phyloP scores from a whole-genome alignment of 2,797 vertebrate genomes.

The Poecilia velifera region DNA sequence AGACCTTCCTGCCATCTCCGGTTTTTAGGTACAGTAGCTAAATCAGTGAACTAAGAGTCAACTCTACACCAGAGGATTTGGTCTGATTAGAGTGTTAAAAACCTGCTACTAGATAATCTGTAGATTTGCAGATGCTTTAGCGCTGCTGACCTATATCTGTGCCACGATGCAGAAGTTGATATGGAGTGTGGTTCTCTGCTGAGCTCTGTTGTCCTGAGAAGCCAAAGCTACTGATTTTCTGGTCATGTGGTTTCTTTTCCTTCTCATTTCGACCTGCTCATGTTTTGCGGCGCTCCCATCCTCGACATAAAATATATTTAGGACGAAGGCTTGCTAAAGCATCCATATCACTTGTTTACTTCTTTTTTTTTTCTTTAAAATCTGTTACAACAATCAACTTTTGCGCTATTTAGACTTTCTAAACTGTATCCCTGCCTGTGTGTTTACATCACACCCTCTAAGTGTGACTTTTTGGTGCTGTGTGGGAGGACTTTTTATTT shows the following conservation, averaged over 20 bases:
- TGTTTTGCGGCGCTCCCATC: constrained; percentile 1
- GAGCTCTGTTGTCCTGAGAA: constrained; percentile 29
- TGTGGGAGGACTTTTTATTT: neutral
- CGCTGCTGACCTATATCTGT: constrained; percentile 65
- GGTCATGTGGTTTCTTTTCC: constrained; percentile 37
- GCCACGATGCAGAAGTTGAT: constrained; percentile 51
- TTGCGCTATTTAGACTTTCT: neutral
- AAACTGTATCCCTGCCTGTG: neutral
- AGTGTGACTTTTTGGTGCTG: neutral
- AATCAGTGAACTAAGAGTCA: constrained; percentile 28
- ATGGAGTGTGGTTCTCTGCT: constrained; percentile 9
- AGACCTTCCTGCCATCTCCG: neutral
- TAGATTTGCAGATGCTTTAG: constrained; percentile 64
- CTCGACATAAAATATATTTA: neutral
- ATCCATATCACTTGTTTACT: neutral
- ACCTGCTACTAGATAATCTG: constrained; percentile 61
- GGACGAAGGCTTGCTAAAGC: neutral
- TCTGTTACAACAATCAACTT: neutral
- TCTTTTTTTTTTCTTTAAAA: neutral
- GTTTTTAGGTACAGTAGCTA: neutral
- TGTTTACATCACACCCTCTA: too few species aligned
- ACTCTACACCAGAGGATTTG: constrained; percentile 62
- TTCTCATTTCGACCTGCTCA: constrained; percentile 14
- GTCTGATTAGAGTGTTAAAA: constrained; percentile 59
- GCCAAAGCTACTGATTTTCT: constrained; percentile 33